Evolutionary conservation across 1,140 invertebrate species (phyloP), one percentile per base, ranked within the genome.

Genomic region (Drosophila persimilis): DNA sequence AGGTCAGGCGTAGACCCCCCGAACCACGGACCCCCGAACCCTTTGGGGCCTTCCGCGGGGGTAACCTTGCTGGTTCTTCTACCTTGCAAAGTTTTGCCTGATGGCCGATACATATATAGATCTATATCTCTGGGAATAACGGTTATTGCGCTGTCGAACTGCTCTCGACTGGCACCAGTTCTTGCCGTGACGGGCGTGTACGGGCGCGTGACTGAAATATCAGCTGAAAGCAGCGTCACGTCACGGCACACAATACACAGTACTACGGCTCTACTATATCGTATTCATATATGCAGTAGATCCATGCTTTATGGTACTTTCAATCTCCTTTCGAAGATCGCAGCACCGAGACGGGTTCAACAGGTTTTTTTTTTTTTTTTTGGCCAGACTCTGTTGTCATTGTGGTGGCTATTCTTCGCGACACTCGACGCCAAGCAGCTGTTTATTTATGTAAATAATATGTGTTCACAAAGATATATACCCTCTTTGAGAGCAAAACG

Each of bases 11-110:
- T 29, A 4, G 11, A n/a, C 24, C 17, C 17, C 17, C 17, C 31
- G 31, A 9, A 35, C 35, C 55, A n/a, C n/a, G n/a, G n/a, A n/a
- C 17, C 17, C 17, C 17, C 31, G 31, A 9, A 35, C 35, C 55
- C 60, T 70, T 52, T n/a, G 48, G 51, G 52, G 47, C 63, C 78
- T 76, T 81, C 60, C 44, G 29, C 31, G 41, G 17, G 39, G 6
- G 43, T 83, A 77, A 83, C 79, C 79, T 83, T 83, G 79, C 43
- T 47, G 54, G 55, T 81, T 81, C 79, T 81, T 39, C 35, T 13
- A 13, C 35, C 35, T 39, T 39, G 11, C 35, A 5, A 13, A 13
- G 4, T 11, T 39, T 39, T 13, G 35, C 35, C 35, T 51, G 66
- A 71, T 65, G 60, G 2, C 11, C 51, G 63, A 76, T 45, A 56